Percentiles rank a stretch among this genome's conserved stretches.
Evolutionary conservation across 2,888 invertebrate species (phyloP).

Genomic region (Seladonia tumulorum): DNA sequence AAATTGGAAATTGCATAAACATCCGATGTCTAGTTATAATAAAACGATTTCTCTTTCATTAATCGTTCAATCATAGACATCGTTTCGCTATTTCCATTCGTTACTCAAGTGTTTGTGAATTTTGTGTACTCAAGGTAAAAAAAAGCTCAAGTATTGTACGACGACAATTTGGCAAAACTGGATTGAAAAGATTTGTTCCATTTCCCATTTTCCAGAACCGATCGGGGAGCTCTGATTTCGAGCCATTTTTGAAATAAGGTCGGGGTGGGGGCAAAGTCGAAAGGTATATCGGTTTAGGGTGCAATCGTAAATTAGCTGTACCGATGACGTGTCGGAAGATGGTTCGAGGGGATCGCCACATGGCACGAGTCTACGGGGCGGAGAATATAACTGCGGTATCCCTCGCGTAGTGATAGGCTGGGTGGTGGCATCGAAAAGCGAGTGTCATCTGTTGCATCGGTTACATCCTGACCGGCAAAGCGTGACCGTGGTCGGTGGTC

Average conservation of each 20-base stretch:
- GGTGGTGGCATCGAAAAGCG: slow-evolving; percentile 70
- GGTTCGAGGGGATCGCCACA: slow-evolving; percentile 73
- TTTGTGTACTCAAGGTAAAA: not conserved
- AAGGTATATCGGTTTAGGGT: slow-evolving; percentile 28
- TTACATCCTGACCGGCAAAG: slow-evolving; percentile 72
- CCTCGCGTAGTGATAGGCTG: slow-evolving; percentile 63
- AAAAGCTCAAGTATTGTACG: no score
- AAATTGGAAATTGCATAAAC: no score
- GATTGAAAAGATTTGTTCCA: no score
- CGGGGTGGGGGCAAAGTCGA: slow-evolving; percentile 25
- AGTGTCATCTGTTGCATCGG: slow-evolving; percentile 82
- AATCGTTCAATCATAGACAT: not conserved
- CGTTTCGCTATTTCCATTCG: not conserved
- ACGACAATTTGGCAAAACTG: no score
- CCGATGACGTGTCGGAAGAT: slow-evolving; percentile 73
- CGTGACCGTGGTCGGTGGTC: slow-evolving; percentile 68
- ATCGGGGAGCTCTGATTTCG: no score
- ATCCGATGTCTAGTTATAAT: no score
- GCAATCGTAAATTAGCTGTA: slow-evolving; percentile 73
- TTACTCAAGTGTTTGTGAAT: not conserved
- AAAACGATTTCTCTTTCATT: not conserved
- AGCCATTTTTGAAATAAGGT: not conserved
- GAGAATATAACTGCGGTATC: slow-evolving; percentile 68
- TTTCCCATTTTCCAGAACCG: no score
- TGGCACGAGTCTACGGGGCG: slow-evolving; percentile 77